phyloP scores from a whole-genome alignment of 1,140 invertebrate species.

The Oryctes rhinoceros region DNA sequence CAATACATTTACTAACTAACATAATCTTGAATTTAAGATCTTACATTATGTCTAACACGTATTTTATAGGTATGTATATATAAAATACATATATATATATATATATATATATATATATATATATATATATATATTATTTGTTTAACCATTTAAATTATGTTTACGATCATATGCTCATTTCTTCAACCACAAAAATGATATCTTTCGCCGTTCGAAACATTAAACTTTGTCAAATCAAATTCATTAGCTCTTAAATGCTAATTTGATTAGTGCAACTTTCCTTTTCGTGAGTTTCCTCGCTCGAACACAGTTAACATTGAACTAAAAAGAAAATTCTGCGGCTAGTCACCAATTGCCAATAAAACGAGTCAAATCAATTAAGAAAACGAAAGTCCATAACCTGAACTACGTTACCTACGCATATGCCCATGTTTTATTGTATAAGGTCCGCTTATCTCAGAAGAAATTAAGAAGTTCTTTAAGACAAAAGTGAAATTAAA shows the following conservation, averaged over 20 bases:
- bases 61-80: too few relatives aligned
- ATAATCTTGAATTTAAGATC: too few relatives aligned
- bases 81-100: too few relatives aligned
- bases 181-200: not conserved
- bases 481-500: too few relatives aligned
- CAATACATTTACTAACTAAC: too few relatives aligned
- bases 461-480: too few relatives aligned
- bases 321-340: constrained; percentile 15
- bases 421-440: too few relatives aligned
- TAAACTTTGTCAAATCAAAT: not conserved
- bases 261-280: constrained; percentile 20
- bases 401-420: not conserved
- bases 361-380: constrained; percentile 22
- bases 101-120: too few relatives aligned
- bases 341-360: constrained; percentile 6
- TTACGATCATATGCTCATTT: not conserved
- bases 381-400: constrained; percentile 10
- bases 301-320: constrained; percentile 24
- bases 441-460: too few relatives aligned
- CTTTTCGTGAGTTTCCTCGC: not conserved
- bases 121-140: too few relatives aligned
- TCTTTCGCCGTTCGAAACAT: not conserved
- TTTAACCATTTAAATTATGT: too few relatives aligned
- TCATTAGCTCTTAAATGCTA: constrained; percentile 27
- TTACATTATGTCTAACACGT: too few relatives aligned